Evolutionary conservation across 2,888 invertebrate species (phyloP), one percentile per base, ranked within the genome.

Genomic region (Lepidochrysops patricia): DNA sequence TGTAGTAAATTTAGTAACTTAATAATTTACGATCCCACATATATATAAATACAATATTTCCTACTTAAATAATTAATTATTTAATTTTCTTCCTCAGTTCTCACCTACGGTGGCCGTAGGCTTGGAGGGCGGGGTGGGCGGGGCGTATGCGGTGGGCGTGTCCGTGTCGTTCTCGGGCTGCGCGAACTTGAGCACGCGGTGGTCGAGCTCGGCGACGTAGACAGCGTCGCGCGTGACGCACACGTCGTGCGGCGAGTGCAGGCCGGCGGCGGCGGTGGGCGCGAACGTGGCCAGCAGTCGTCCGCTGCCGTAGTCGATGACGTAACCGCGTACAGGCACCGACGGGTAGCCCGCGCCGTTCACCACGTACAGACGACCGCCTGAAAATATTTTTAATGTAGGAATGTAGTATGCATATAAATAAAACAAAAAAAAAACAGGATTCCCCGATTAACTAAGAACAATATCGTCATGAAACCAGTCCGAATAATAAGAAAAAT

Each of bases 161-260:
- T 69, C 72, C 63, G 75, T 77, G 35, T 64, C 67, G 12, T 77
- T 62, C 0, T 66, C 9, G 0, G 72, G 73, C 61, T 81, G 83
- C 0, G 72, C 68, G 58, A 86, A 84, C 70, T 80, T 82, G 82
- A 93, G 92, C 49, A 94, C 91, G 63, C 87, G 71, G 71, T 90
- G 93, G 71, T 92, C 88, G 19, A 97, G 84, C 76, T 97, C 96
- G 0, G 94, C 96, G 0, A 97, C 94, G 76, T 94, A 97, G 6
- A 96, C 79, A 60, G 94, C 96, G 79, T 95, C 93, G 0, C 84
- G 72, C 0, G 92, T 90, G 0, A 93, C 93, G n/a, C 94, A 93
- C 2, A 97, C 83, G 75, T 96, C 96, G 80, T 97, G 97, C 0
- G 97, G 97, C 75, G 92, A 92, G 60, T 85, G 76, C 73, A 96